Base-by-base conservation (phyloP, 2,888 invertebrate genomes). In the Dichetophora obliterata region DNA sequence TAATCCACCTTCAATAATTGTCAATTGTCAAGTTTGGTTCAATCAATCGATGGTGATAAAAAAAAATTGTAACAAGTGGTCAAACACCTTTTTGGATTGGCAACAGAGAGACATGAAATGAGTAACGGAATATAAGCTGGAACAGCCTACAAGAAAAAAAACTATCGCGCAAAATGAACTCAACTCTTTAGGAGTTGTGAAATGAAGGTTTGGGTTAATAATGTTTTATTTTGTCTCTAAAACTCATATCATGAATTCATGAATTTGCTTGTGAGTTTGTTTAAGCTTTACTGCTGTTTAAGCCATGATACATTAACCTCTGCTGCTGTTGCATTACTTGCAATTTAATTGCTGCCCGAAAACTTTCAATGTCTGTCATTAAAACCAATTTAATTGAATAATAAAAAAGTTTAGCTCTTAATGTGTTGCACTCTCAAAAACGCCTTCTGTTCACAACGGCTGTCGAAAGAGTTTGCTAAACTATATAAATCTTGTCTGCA, bases 261-360 rank as follows among this genome's bases (percentile, higher is more conserved):
- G 22, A 11, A 24, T 22, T 59, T 5, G 34, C 3, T 31, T 27
- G 0, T 8, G 31, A 24, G 9, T 9, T 27, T 61, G 14, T 27
- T 27, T 24, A 9, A 16, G 22, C 19, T 22, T 24, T 5, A 24
- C 16, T 9, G 61, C 0, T 16, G 61, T 27, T 14, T 22, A 27
- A 16, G 61, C 22, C 61, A 34, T 31, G 63, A 27, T n/a, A 27
- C 6, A 24, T 63, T 27, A 31, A 31, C 27, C 1, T 9, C 14
- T 59, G 2, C 24, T 61, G 65, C 68, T 34, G 19, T 31, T 71
- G 72, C 76, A 72, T 78, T 78, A 76, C 71, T 75, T 78, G 78
- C 76, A 76, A 68, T 76, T 76, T 31, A 37, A 72, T 27, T 65
- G 52, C 71, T 50, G 27, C 16, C 43, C 57, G 73, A 68, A 69